A percentile compares a stretch with the other conserved stretches of the same genome.
phyloP scores from a whole-genome alignment of 2,797 vertebrate species.

The Dicrostonyx torquatus region DNA sequence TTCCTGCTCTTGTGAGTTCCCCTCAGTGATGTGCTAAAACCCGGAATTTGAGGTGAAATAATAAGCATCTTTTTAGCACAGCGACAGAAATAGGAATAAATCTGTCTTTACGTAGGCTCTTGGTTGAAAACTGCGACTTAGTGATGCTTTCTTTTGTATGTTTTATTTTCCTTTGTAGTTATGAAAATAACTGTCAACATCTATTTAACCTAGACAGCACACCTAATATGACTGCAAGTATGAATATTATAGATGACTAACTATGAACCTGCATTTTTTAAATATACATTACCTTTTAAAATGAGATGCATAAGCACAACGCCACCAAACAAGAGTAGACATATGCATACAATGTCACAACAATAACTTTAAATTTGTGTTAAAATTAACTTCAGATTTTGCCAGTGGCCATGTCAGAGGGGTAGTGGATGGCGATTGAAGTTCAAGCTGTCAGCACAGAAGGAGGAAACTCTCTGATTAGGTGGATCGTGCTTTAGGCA shows the following conservation, averaged over 20 bases:
- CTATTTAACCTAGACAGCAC: neutral
- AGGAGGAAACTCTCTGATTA: too few relatives aligned
- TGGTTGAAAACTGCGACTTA: neutral
- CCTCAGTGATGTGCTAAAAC: too few relatives aligned
- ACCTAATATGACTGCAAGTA: neutral
- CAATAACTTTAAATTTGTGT: neutral
- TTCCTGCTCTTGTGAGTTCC: neutral
- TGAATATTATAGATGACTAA: neutral
- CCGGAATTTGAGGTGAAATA: neutral
- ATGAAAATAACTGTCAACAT: neutral
- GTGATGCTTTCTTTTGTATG: neutral
- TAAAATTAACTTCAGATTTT: too few relatives aligned
- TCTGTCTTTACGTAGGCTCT: neutral
- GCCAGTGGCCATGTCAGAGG: too few relatives aligned
- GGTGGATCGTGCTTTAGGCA: too few relatives aligned
- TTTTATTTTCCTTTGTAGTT: neutral
- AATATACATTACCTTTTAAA: neutral
- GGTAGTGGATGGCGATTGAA: too few relatives aligned
- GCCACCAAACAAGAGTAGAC: neutral
- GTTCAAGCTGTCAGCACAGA: too few relatives aligned
- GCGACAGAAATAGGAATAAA: neutral
- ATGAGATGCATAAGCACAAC: neutral
- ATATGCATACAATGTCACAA: neutral
- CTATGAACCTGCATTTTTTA: neutral
- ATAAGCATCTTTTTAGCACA: neutral